Base-by-base conservation (phyloP, 35 echinoderm and acorn worm species). In the Diadema setosum region DNA sequence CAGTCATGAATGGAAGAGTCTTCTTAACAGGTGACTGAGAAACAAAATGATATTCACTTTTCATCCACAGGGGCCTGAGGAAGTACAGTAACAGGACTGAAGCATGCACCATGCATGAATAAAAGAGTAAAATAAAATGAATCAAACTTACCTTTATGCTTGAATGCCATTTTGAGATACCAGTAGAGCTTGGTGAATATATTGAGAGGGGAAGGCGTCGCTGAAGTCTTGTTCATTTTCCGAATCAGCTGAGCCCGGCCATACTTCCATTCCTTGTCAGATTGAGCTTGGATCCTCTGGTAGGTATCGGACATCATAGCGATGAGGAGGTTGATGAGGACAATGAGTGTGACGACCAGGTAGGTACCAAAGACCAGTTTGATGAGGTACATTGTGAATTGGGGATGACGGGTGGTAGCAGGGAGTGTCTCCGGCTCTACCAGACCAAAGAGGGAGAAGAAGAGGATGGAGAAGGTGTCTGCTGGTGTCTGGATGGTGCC, bases 281-380 rank as follows among this genome's bases (percentile, higher is more conserved):
- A 99, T 84, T 99, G 96, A 0, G 96, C 96, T 76, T 99, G 96
- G 43, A 99, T 99, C 15, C 96, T 74, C 64, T 99, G 96, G 78
- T 99, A 99, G 25, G 96, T 99, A 35, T 99, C 96, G 41, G 93
- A 95, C 96, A 99, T 99, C 96, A 99, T 99, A 83, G 96, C 96
- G 37, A 99, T 98, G 49, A 99, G 82, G 8, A 99, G 48, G 84
- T 99, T 99, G 75, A 99, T 99, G 29, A 99, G 69, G 32, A 99
- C 93, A 45, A 99, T 99, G 64, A 99, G 85, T n/a, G 96, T 99
- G 15, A 99, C 96, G 46, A 99, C 90, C n/a, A 99, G 64, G 44
- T 99, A 99, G 14, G 93, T 91, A 25, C 96, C 96, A 82, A 94
- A 99, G 1, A 99, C 96, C 4, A 99, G 63, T 67, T 94, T 94